These are phyloP conservation scores for Parazoanthus atlanticus DNA, from an alignment of 92 coral and sea anemone species.

Conservation along the genomic window DNA sequence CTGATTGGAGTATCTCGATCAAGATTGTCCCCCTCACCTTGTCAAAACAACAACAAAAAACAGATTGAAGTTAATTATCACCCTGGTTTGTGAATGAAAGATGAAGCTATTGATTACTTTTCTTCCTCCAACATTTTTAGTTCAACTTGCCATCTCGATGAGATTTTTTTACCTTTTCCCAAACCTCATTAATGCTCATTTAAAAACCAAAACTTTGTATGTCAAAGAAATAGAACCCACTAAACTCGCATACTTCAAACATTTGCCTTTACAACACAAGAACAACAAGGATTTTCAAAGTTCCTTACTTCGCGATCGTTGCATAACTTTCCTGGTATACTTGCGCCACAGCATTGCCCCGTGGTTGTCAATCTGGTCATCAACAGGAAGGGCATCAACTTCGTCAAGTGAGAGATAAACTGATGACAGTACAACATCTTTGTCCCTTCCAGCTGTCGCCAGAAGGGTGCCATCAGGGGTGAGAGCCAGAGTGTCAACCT, in stretches of 20 bases:
- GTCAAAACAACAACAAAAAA: not conserved
- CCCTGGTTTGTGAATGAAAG: no score
- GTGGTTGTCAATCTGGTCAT: conserved; percentile 71
- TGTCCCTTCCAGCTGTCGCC: conserved; percentile 93
- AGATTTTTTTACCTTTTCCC: no score
- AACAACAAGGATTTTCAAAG: not conserved
- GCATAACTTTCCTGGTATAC: conserved; percentile 81
- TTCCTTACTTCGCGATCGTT: conserved; percentile 49
- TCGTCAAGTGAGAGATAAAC: conserved; percentile 78
- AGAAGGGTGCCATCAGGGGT: conserved; percentile 95
- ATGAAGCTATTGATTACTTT: no score
- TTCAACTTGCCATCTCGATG: no score
- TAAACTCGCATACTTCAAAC: no score
- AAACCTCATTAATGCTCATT: no score
- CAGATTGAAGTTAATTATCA: not conserved
- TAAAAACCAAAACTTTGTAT: no score
- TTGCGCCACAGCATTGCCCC: conserved; percentile 89
- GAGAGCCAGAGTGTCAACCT: conserved; percentile 89
- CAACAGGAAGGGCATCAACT: conserved; percentile 87
- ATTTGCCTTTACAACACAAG: not conserved
- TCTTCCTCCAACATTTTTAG: no score
- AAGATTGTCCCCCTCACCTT: conserved; percentile 34
- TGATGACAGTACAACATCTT: conserved; percentile 76
- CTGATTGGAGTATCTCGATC: conserved; percentile 1
- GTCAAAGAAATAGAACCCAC: no score